These are phyloP conservation scores for Caenorhabditis panamensis DNA, from an alignment of 2,888 invertebrate genomes.

Conservation along the genomic window DNA sequence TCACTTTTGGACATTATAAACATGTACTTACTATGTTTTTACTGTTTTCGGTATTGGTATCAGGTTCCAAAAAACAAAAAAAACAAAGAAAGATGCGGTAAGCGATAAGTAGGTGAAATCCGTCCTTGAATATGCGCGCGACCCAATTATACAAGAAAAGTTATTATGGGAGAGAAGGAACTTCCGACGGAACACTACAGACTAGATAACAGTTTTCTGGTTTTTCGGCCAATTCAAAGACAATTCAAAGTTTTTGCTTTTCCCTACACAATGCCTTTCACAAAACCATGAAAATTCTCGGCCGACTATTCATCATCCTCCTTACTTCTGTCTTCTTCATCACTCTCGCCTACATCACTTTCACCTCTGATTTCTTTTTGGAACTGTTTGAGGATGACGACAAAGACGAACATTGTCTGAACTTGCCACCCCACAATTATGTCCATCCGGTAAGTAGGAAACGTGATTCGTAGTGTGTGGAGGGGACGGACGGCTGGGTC, in stretches of 20 bases:
- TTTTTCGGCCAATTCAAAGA: conserved; percentile 23
- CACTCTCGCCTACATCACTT: background rate
- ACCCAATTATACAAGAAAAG: conserved; percentile 47
- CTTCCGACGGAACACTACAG: conserved; percentile 7
- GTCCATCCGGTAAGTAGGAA: conserved; percentile 56
- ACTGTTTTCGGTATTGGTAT: too few species aligned
- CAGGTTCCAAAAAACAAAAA: too few species aligned
- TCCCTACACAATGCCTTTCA: too few species aligned
- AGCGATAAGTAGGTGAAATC: conserved; percentile 44
- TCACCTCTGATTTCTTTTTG: conserved; percentile 12
- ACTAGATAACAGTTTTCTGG: conserved; percentile 51
- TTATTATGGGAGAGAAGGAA: conserved; percentile 33
- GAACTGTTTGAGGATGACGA: conserved; percentile 30
- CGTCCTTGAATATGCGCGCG: conserved; percentile 55
- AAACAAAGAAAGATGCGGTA: conserved; percentile 13
- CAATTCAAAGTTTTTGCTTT: conserved; percentile 9
- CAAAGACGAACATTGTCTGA: conserved; percentile 37
- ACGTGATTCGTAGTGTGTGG: conserved; percentile 6
- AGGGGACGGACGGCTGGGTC: background rate
- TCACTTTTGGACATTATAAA: conserved; percentile 10
- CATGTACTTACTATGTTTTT: background rate
- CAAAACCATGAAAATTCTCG: conserved; percentile 38
- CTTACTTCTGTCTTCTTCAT: conserved; percentile 8
- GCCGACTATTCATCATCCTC: conserved; percentile 25
- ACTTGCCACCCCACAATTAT: conserved; percentile 50